Percentiles rank a stretch among this genome's conserved stretches.
Conservation (phyloP, 2,888 invertebrate genomes). For the Aphidius colemani region DNA sequence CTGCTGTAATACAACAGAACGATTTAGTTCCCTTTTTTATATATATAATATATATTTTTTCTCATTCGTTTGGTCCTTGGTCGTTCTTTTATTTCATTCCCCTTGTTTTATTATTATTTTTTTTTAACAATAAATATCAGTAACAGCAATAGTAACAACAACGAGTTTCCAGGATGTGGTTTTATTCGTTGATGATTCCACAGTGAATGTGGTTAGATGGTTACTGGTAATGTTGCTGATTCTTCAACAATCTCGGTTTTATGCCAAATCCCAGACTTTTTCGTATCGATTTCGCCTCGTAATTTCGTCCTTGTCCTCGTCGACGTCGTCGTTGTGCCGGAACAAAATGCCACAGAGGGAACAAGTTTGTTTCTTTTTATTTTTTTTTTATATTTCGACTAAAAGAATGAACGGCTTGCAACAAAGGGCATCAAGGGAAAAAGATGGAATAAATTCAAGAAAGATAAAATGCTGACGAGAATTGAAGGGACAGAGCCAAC, state of each 20-base stretch:
- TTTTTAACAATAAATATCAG: not conserved
- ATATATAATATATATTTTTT: no score
- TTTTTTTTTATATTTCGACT: not conserved
- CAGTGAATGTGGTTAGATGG: not conserved
- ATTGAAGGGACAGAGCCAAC: not conserved
- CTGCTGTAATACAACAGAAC: not conserved
- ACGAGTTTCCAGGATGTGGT: slow-evolving; percentile 25
- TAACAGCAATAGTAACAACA: not conserved
- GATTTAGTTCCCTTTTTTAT: not conserved
- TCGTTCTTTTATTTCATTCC: no score
- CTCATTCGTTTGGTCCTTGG: no score
- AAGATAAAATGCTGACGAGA: no score
- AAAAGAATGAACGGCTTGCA: not conserved
- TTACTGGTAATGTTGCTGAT: not conserved
- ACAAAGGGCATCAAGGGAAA: no score
- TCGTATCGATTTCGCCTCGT: slow-evolving; percentile 27
- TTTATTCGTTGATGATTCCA: slow-evolving; percentile 14
- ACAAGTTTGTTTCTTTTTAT: not conserved
- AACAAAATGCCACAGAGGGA: slow-evolving; percentile 6
- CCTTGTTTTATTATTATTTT: no score
- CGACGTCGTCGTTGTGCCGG: not conserved
- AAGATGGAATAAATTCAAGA: no score
- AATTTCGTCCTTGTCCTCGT: slow-evolving; percentile 2
- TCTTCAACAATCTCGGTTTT: not conserved
- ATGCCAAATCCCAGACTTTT: slow-evolving; percentile 13